Conservation (phyloP, 2,797 vertebrate genomes). For the Dromococcyx pavoninus region DNA sequence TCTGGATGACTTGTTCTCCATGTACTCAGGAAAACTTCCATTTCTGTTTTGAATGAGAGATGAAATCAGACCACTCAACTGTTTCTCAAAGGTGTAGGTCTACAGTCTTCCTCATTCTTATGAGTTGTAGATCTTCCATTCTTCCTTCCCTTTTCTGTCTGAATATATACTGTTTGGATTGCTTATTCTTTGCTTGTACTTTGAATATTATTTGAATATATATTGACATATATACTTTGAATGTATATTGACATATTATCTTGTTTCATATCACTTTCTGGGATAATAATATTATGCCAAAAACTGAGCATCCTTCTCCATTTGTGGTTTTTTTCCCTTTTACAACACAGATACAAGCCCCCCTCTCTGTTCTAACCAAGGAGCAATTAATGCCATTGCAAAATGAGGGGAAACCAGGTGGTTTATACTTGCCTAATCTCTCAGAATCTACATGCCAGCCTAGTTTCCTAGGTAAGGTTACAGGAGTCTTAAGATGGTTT, state of each 20-base stretch:
- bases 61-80: constrained; percentile 14
- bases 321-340: neutral
- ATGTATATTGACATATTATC: neutral
- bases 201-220: too few relatives aligned
- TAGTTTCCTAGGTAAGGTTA: neutral
- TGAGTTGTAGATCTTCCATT: neutral
- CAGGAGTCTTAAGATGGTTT: neutral
- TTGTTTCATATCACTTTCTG: neutral
- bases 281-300: neutral
- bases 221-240: too few relatives aligned
- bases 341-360: neutral
- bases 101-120: neutral
- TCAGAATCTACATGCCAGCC: neutral
- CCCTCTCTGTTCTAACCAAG: neutral
- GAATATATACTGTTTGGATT: neutral
- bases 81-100: neutral
- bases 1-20: constrained; percentile 22
- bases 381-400: neutral
- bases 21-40: constrained; percentile 16
- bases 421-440: neutral
- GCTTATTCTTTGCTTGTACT: neutral
- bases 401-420: neutral
- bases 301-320: neutral
- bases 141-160: neutral
- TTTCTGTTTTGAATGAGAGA: neutral